These are phyloP conservation scores for Galeruca laticollis DNA, from an alignment of 2,888 invertebrate species.

Conservation along the genomic window DNA sequence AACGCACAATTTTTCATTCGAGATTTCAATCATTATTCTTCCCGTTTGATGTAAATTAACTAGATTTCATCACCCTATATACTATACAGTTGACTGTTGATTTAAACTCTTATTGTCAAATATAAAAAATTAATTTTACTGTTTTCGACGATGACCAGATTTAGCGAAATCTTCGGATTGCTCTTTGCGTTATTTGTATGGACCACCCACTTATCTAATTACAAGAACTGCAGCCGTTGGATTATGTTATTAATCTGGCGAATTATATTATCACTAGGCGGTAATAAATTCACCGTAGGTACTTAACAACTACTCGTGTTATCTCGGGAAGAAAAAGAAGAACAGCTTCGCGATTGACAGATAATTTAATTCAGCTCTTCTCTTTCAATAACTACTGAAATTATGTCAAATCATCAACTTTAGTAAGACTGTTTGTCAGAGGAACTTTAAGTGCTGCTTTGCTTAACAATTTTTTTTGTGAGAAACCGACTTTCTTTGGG, in stretches of 20 bases:
- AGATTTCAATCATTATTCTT: too few relatives aligned
- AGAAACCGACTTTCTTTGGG: too few relatives aligned
- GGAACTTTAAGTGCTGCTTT: too few relatives aligned
- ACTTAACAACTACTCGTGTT: conserved; percentile 36
- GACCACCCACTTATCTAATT: conserved; percentile 16
- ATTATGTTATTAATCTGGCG: conserved; percentile 52
- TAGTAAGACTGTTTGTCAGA: too few relatives aligned
- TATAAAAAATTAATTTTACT: not conserved
- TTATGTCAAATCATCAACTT: too few relatives aligned
- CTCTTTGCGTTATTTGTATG: not conserved
- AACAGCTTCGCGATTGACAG: not conserved
- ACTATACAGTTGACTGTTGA: too few relatives aligned
- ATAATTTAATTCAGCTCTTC: not conserved
- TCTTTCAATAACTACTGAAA: too few relatives aligned
- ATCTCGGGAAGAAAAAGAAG: not conserved
- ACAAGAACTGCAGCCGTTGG: conserved; percentile 50
- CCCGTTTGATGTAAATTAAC: too few relatives aligned
- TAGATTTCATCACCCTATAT: too few relatives aligned
- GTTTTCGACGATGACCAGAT: not conserved
- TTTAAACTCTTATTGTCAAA: too few relatives aligned
- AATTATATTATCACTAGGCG: conserved; percentile 50
- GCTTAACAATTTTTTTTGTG: too few relatives aligned
- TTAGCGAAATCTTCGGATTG: not conserved
- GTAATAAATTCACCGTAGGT: conserved; percentile 45
- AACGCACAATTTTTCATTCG: too few relatives aligned